Conservation (phyloP, 2,888 invertebrate genomes). For the Phyllotreta striolata region DNA sequence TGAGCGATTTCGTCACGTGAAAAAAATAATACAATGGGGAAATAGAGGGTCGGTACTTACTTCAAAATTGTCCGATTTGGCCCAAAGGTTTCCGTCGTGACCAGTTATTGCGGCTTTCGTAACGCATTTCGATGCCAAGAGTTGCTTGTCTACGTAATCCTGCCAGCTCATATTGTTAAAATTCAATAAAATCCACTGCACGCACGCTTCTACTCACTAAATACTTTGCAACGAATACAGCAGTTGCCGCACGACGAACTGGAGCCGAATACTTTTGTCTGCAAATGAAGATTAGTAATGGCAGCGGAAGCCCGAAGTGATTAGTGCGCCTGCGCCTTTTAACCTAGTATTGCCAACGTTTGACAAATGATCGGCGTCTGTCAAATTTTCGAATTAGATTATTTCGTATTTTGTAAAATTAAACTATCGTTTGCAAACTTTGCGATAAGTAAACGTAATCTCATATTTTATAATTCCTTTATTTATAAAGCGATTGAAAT, state of each 20-base stretch:
- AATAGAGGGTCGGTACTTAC: conserved; percentile 71
- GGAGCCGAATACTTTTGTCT: conserved; percentile 52
- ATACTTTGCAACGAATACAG: conserved; percentile 46
- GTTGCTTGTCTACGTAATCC: conserved; percentile 97
- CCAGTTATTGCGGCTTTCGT: conserved; percentile 94
- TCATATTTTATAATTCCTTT: too few relatives aligned
- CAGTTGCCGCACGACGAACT: conserved; percentile 56
- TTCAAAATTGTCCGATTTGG: conserved; percentile 91
- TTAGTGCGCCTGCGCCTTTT: conserved; percentile 50
- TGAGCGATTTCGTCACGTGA: neutral
- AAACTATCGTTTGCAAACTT: too few relatives aligned
- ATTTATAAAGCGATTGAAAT: too few relatives aligned
- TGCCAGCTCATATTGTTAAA: conserved; percentile 90
- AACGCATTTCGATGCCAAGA: conserved; percentile 93
- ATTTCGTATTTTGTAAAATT: too few relatives aligned
- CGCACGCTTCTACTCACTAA: conserved; percentile 57
- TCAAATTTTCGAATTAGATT: too few relatives aligned
- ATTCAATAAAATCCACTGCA: conserved; percentile 55
- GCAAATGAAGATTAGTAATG: conserved; percentile 48
- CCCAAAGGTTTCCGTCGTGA: conserved; percentile 95
- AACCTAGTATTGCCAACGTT: conserved; percentile 33
- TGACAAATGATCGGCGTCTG: conserved; percentile 4
- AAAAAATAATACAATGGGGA: neutral
- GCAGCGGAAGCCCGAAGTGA: conserved; percentile 54
- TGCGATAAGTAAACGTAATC: too few relatives aligned